A percentile compares a stretch with the other conserved stretches of the same genome.
Conservation (phyloP, 2,797 vertebrate genomes). For the Syngnathus rostellatus region DNA sequence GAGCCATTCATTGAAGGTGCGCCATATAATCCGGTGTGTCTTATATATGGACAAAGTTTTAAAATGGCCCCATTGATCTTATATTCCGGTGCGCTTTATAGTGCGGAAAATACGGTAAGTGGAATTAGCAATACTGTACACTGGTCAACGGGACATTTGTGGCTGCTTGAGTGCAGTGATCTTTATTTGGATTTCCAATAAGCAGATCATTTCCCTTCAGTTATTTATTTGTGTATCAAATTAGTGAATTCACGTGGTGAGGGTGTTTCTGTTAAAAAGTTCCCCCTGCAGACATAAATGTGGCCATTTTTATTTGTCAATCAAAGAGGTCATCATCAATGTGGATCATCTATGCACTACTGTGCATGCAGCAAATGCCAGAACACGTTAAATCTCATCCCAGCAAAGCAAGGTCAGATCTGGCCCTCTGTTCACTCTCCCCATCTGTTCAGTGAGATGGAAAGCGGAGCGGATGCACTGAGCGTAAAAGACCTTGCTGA, state of each 20-base stretch:
- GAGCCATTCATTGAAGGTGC: no score
- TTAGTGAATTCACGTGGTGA: neutral
- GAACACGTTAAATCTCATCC: conserved; percentile 31
- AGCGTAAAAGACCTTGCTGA: conserved; percentile 27
- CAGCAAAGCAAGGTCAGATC: conserved; percentile 32
- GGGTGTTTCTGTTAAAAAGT: neutral
- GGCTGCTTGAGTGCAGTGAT: neutral
- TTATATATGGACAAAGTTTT: no score
- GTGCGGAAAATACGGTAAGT: neutral
- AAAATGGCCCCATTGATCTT: no score
- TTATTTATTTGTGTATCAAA: neutral
- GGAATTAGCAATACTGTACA: neutral
- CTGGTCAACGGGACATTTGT: no score
- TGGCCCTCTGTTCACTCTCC: conserved; percentile 16
- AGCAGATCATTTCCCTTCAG: neutral
- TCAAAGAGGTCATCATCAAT: conserved; percentile 45
- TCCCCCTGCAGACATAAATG: neutral
- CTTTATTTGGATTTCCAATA: neutral
- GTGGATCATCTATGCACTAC: conserved; percentile 20
- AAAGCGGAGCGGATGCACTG: conserved; percentile 35
- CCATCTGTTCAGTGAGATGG: conserved; percentile 42
- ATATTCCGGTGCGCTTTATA: no score
- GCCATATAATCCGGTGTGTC: no score
- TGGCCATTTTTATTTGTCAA: conserved; percentile 5
- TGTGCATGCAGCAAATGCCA: conserved; percentile 39